These are phyloP conservation scores for Metacarcinus magister DNA, from an alignment of 2,888 invertebrate genomes.

Conservation along the genomic window DNA sequence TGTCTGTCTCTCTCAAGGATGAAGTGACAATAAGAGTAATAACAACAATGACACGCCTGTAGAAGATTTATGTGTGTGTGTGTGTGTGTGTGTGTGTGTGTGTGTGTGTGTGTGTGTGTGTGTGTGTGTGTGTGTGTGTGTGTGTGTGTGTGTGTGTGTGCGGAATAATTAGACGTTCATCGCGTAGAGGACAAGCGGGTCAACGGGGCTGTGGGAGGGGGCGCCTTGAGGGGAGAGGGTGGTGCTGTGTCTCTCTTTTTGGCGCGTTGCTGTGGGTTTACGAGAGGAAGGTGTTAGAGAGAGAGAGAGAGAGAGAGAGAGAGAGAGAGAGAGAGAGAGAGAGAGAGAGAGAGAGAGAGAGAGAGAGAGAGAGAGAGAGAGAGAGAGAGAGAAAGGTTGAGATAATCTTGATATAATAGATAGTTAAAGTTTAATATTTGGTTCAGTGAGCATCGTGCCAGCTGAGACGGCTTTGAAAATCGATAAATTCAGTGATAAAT, in stretches of 20 bases:
- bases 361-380: conserved; percentile 4
- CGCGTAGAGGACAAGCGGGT: background rate
- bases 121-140: conserved; percentile 26
- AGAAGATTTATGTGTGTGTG: too few species aligned
- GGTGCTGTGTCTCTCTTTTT: background rate
- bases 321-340: conserved; percentile 26
- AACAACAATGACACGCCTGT: background rate
- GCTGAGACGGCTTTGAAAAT: background rate
- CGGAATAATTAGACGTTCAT: background rate
- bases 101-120: conserved; percentile 3
- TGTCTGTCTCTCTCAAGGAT: background rate
- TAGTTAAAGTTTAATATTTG: background rate
- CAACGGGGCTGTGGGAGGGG: background rate
- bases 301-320: conserved; percentile 26
- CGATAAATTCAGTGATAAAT: background rate
- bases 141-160: conserved; percentile 15
- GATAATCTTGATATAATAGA: background rate
- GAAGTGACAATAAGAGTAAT: background rate
- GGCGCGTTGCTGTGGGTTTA: background rate
- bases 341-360: conserved; percentile 27
- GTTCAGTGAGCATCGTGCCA: conserved; percentile 3
- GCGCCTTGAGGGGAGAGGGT: background rate
- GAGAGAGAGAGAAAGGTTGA: background rate
- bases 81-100: background rate
- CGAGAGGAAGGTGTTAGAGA: conserved; percentile 15